Conservation (phyloP, 2,888 invertebrate species). For the Drosophila prostipennis region DNA sequence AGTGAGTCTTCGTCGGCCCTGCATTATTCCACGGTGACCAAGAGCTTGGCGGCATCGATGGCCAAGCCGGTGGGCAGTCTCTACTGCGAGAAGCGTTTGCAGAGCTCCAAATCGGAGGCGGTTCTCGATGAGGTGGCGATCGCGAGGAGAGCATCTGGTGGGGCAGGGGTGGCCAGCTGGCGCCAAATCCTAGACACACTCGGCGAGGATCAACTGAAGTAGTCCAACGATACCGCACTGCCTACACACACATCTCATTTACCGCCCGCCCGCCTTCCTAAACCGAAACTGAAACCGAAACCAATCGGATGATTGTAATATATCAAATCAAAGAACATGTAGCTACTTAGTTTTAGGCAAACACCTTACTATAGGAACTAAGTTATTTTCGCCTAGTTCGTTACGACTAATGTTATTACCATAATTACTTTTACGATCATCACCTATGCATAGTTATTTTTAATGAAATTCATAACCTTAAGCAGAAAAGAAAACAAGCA, state of each 20-base stretch:
- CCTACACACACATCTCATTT: neutral
- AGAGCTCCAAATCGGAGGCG: slow-evolving; percentile 83
- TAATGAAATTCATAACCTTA: slow-evolving; percentile 48
- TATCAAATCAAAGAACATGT: slow-evolving; percentile 32
- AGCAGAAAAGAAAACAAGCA: slow-evolving; percentile 20
- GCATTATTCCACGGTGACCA: slow-evolving; percentile 73
- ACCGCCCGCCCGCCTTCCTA: slow-evolving; percentile 24
- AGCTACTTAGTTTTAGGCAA: slow-evolving; percentile 21
- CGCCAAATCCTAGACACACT: slow-evolving; percentile 23
- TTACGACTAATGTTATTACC: slow-evolving; percentile 50
- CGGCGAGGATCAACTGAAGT: slow-evolving; percentile 16
- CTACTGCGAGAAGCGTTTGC: slow-evolving; percentile 84
- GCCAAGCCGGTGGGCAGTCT: slow-evolving; percentile 82
- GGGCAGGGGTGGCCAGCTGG: slow-evolving; percentile 2
- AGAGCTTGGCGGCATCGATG: slow-evolving; percentile 82
- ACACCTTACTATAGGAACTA: slow-evolving; percentile 33
- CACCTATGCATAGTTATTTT: slow-evolving; percentile 50
- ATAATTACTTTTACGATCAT: slow-evolving; percentile 40
- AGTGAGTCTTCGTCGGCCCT: slow-evolving; percentile 15
- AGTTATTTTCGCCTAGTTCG: slow-evolving; percentile 56
- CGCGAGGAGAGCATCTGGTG: slow-evolving; percentile 1
- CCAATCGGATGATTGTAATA: slow-evolving; percentile 28
- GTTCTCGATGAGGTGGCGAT: slow-evolving; percentile 47
- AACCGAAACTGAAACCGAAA: slow-evolving; percentile 21
- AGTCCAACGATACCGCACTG: neutral